Conservation (phyloP, 2,888 invertebrate species). For the Cerastis leucographa region DNA sequence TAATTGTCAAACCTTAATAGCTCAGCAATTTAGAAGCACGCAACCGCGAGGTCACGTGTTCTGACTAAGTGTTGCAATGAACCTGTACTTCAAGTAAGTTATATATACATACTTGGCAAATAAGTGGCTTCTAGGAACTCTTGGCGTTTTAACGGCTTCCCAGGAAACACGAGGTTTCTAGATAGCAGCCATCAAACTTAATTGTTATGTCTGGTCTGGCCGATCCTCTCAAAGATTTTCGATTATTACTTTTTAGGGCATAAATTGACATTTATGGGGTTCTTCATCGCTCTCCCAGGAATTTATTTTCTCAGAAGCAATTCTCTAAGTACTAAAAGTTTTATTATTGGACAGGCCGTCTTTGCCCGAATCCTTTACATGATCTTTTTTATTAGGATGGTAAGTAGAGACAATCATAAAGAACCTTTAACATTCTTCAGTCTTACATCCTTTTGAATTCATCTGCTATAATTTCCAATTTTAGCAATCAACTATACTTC, state of each 20-base stretch:
- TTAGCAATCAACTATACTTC: not conserved
- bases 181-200: conserved; percentile 25
- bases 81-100: conserved; percentile 35
- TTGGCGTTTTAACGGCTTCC: conserved; percentile 10
- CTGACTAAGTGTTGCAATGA: conserved; percentile 47
- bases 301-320: conserved; percentile 10
- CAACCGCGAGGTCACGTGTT: conserved; percentile 44
- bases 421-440: not conserved
- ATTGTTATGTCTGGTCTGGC: conserved; percentile 4
- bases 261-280: conserved; percentile 28
- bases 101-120: conserved; percentile 12
- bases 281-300: conserved; percentile 14
- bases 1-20: conserved; percentile 51
- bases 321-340: conserved; percentile 36
- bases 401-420: not conserved
- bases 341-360: conserved; percentile 10
- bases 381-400: conserved; percentile 20
- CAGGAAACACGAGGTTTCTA: conserved; percentile 12
- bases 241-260: conserved; percentile 21
- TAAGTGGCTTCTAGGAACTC: conserved; percentile 32
- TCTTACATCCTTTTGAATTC: conserved; percentile 1
- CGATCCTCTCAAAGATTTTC: conserved; percentile 1
- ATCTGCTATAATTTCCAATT: not conserved
- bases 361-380: conserved; percentile 9
- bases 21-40: conserved; percentile 49